Base-by-base conservation (phyloP, 2,113 vertebrate species). In the Rafetus swinhoei region DNA sequence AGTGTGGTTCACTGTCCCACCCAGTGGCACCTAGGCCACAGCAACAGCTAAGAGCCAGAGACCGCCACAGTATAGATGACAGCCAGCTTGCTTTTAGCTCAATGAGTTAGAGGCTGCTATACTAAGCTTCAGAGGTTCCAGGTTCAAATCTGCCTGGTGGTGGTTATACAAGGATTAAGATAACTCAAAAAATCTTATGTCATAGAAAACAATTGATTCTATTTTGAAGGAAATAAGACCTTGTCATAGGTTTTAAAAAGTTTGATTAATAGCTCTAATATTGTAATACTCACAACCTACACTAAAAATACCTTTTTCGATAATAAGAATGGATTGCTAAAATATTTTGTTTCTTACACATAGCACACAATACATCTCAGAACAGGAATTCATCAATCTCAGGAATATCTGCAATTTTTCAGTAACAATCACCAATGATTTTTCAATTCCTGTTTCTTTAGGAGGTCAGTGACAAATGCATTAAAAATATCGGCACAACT, bases 401-500 rank as follows among this genome's bases (percentile, higher is more conserved):
- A 91, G 54, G 56, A 56, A 91, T 6, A 55, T 4, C 79, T 22
- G 59, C 12, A 59, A 9, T n/a, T 83, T 95, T 93, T 79, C 81
- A 52, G 54, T 87, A 93, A 93, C 9, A 87, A 93, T 85, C 81
- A 84, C 1, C 11, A 85, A 65, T 79, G 84, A 35, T 79, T 95
- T 95, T 35, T 87, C 15, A 69, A 14, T 72, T 56, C 9, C 39
- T 88, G 88, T 25, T 90, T 90, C 45, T 92, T 86, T 57, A 84
- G 53, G 79, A 94, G 50, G 53, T 69, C 56, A 92, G 39, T 27
- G 39, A 2, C 81, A 93, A 93, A 88, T 14, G 81, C 32, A 60
- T 35, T 3, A 86, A 76, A 90, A 95, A 85, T 72, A 24, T 27
- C 86, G 32, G 12, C 85, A 83, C 60, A 90, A 81, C 2, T 80